These are phyloP conservation scores for Zaprionus camerounensis DNA, from an alignment of 1,140 invertebrate genomes.

Conservation along the genomic window DNA sequence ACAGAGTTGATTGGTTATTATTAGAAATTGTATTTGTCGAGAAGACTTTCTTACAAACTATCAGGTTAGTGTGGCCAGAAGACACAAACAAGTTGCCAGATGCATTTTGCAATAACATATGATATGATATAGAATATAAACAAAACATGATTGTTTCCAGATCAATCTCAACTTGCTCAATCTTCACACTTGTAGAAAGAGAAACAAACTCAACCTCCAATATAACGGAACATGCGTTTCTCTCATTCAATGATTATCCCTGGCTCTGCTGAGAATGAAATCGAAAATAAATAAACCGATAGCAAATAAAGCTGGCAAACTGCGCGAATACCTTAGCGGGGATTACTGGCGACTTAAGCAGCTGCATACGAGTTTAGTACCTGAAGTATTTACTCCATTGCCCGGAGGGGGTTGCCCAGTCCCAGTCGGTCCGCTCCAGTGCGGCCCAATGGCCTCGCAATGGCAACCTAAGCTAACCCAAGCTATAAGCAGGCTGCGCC, in stretches of 20 bases:
- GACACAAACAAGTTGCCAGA: too few relatives aligned
- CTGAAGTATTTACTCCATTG: too few relatives aligned
- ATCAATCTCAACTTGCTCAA: not conserved
- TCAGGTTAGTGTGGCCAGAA: too few relatives aligned
- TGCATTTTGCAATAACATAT: too few relatives aligned
- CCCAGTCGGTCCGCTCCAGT: too few relatives aligned
- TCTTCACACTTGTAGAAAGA: not conserved
- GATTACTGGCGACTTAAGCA: not conserved
- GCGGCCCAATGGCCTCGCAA: not conserved
- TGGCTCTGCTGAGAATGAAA: not conserved
- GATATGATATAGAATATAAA: too few relatives aligned
- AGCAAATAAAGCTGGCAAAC: not conserved
- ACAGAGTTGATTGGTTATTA: too few relatives aligned
- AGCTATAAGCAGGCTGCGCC: slow-evolving; percentile 1
- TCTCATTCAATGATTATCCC: not conserved
- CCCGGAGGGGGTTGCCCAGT: not conserved
- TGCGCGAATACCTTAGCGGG: not conserved
- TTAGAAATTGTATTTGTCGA: too few relatives aligned
- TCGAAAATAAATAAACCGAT: not conserved
- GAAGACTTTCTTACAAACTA: too few relatives aligned
- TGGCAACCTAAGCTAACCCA: not conserved
- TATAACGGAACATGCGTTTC: not conserved
- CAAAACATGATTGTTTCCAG: not conserved
- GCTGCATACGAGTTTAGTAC: not conserved
- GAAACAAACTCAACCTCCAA: not conserved